Conservation (phyloP, 2,113 vertebrate species). For the Gadus macrocephalus region DNA sequence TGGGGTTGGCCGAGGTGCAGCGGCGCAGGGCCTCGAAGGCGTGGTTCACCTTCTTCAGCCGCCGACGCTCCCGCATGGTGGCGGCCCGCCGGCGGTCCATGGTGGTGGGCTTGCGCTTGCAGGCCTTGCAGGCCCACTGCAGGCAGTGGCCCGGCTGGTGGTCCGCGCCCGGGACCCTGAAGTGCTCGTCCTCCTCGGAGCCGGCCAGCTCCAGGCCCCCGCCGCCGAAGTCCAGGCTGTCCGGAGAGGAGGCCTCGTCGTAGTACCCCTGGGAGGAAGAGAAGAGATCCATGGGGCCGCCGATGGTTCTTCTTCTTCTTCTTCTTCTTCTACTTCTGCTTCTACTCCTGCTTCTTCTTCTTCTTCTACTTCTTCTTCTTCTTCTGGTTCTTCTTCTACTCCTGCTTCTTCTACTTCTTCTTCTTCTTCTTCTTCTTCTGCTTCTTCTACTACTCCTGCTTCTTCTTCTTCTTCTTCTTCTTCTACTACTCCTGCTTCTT, state of each 20-base stretch:
- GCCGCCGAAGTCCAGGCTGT: slow-evolving; percentile 78
- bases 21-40: slow-evolving; percentile 92
- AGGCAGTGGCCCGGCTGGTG: slow-evolving; percentile 94
- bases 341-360: no score
- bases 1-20: slow-evolving; percentile 90
- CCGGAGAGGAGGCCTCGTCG: slow-evolving; percentile 84
- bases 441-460: background rate
- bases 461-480: no score
- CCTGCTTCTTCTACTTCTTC: no score
- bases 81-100: slow-evolving; percentile 90
- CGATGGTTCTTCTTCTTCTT: background rate
- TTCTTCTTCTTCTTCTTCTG: no score
- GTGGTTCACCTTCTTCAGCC: slow-evolving; percentile 96
- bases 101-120: slow-evolving; percentile 89
- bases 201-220: slow-evolving; percentile 64
- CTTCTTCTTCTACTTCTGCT: background rate
- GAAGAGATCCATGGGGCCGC: slow-evolving; percentile 82
- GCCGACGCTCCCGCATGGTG: slow-evolving; percentile 93
- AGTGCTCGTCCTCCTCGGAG: slow-evolving; percentile 89
- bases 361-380: background rate
- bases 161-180: slow-evolving; percentile 80
- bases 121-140: slow-evolving; percentile 97
- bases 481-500: no score
- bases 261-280: slow-evolving; percentile 87
- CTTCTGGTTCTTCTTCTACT: no score